Evolutionary conservation across 2,888 invertebrate genomes (phyloP).

Genomic region (Ichneumoninae sp.): DNA sequence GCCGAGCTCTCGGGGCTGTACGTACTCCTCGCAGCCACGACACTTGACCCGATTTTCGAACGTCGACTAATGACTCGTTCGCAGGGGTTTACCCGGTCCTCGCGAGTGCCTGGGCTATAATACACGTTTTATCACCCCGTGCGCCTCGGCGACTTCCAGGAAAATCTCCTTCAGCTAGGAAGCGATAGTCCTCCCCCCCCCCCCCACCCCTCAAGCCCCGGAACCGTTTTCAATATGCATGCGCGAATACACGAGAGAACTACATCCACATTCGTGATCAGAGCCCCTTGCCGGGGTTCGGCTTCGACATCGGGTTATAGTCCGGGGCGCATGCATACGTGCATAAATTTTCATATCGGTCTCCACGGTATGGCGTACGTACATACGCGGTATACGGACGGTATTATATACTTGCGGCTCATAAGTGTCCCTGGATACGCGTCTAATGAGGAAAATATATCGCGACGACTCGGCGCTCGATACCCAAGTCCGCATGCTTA

Average conservation of each 20-base stretch:
- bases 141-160: slow-evolving; percentile 57
- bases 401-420: slow-evolving; percentile 6
- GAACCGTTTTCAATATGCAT: slow-evolving; percentile 64
- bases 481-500: neutral
- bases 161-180: slow-evolving; percentile 60
- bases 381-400: neutral
- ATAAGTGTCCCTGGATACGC: slow-evolving; percentile 23
- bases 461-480: neutral
- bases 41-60: slow-evolving; percentile 76
- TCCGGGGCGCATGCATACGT: slow-evolving; percentile 53
- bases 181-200: slow-evolving; percentile 48
- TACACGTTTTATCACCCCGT: slow-evolving; percentile 8
- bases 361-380: slow-evolving; percentile 4
- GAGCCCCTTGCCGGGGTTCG: neutral
- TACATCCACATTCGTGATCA: slow-evolving; percentile 15
- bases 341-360: slow-evolving; percentile 57
- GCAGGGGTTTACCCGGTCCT: slow-evolving; percentile 47
- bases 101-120: slow-evolving; percentile 25
- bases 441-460: slow-evolving; percentile 17
- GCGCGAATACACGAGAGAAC: slow-evolving; percentile 52
- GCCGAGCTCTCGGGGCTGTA: slow-evolving; percentile 44
- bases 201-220: slow-evolving; percentile 18
- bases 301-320: slow-evolving; percentile 49
- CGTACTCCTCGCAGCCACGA: slow-evolving; percentile 48
- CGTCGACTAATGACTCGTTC: slow-evolving; percentile 73